phyloP scores from a whole-genome alignment of 2,888 invertebrate species.

The Lathronympha strigana region DNA sequence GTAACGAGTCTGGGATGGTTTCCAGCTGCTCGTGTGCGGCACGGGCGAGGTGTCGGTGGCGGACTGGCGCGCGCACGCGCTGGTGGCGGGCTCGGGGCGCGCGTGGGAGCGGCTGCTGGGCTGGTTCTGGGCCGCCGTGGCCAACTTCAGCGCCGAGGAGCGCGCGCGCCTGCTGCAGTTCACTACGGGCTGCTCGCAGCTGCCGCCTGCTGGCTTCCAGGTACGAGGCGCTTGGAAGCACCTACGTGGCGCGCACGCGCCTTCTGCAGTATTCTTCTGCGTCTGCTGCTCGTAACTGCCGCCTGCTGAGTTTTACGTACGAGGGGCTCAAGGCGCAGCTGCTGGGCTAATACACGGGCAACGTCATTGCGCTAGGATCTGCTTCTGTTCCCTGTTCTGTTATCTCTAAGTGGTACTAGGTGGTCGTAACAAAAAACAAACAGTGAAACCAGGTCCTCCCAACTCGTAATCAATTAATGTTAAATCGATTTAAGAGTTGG shows the following conservation, averaged over 20 bases:
- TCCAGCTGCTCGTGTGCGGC: conserved; percentile 94
- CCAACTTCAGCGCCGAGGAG: conserved; percentile 95
- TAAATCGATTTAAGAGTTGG: no score
- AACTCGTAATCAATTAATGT: no score
- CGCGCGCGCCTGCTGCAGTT: conserved; percentile 96
- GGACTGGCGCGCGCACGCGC: conserved; percentile 95
- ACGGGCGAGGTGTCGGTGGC: conserved; percentile 96
- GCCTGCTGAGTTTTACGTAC: conserved; percentile 89
- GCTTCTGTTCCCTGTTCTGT: no score
- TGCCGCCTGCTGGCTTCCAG: conserved; percentile 92
- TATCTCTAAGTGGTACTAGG: no score
- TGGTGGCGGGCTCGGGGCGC: conserved; percentile 91
- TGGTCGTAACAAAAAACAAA: no score
- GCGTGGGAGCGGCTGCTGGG: conserved; percentile 93
- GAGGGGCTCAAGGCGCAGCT: neutral
- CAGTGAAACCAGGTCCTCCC: no score
- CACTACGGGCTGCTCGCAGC: conserved; percentile 95
- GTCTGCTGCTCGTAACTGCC: conserved; percentile 95
- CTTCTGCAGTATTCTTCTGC: conserved; percentile 96
- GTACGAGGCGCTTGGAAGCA: conserved; percentile 72
- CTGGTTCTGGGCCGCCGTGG: conserved; percentile 96
- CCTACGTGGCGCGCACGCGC: conserved; percentile 96
- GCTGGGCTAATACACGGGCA: no score
- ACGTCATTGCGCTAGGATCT: no score
- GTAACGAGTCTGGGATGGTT: neutral